Conservation (phyloP, 1,140 invertebrate species). For the Streblospio benedicti region DNA sequence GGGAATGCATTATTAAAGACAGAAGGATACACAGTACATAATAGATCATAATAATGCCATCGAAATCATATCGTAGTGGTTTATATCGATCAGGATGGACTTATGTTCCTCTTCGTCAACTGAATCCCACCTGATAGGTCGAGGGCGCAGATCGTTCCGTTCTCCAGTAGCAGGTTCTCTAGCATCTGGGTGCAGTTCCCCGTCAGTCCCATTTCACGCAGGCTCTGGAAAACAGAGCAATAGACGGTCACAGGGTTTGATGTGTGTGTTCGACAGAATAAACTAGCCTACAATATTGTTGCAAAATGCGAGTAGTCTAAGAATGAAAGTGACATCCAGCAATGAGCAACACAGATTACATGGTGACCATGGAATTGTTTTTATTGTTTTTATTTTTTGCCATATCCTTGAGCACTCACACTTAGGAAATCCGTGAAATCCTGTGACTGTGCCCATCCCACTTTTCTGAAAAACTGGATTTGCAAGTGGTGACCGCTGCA, state of each 20-base stretch:
- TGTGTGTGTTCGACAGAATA: background rate
- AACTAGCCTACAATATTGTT: background rate
- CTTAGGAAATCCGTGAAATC: too few relatives aligned
- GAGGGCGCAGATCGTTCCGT: background rate
- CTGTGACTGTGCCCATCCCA: too few relatives aligned
- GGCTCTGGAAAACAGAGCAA: background rate
- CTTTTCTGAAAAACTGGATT: too few relatives aligned
- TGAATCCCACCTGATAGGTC: background rate
- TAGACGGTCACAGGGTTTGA: background rate
- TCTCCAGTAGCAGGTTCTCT: background rate
- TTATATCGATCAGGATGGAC: background rate
- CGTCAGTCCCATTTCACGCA: background rate
- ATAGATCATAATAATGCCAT: background rate
- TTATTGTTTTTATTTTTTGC: too few relatives aligned
- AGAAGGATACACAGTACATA: background rate
- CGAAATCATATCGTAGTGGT: background rate
- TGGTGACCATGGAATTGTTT: too few relatives aligned
- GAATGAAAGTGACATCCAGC: background rate
- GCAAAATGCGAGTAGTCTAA: background rate
- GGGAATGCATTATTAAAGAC: background rate
- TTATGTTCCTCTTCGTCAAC: background rate
- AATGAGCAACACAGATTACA: background rate
- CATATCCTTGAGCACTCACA: too few relatives aligned
- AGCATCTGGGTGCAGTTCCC: background rate
- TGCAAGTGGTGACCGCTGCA: too few relatives aligned